Evolutionary conservation across 2,113 vertebrate genomes (phyloP), one percentile per base, ranked within the genome.

Genomic region (Colossoma macropomum): DNA sequence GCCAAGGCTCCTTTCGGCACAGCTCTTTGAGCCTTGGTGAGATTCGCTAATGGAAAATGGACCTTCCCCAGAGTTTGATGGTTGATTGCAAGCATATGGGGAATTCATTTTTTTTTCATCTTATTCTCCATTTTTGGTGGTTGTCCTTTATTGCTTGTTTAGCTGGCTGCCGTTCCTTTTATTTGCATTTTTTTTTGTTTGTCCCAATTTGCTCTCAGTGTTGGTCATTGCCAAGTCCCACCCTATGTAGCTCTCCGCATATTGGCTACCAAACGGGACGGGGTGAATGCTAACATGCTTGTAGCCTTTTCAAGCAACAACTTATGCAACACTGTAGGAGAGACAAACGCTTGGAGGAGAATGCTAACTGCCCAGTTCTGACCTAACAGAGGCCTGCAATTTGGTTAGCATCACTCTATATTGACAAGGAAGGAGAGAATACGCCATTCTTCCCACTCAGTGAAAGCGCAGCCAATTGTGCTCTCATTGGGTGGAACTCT

Each of bases 11-110:
- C 85, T 80, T 79, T 81, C 54, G 48, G 52, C 77, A 75, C 71
- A 68, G 77, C 68, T 74, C 75, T 45, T 10, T 60, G 50, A 66
- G 81, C 84, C 80, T 80, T 68, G 62, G 34, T 86, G 81, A 32
- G 63, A 78, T 88, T 80, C 62, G 34, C 78, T 78, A 81, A 81
- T 86, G 87, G 85, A 91, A 88, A 86, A 80, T 63, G 78, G 79
- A 79, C 84, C 84, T 87, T 88, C 83, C 73, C 79, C 72, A 60
- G 68, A 79, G 84, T 85, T 89, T 89, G 88, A 91, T 91, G 89
- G 89, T 89, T 89, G 89, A 90, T 85, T 89, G 87, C 88, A 90
- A 87, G 84, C 85, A 88, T 84, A 80, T 90, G 88, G 84, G 65
- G 84, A 88, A 83, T 72, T 79, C 5, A 25, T 62, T 62, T 25